Percentiles rank a stretch among this genome's conserved stretches.
Conservation (phyloP, 2,888 invertebrate genomes). For the Sarcophaga variegata region DNA sequence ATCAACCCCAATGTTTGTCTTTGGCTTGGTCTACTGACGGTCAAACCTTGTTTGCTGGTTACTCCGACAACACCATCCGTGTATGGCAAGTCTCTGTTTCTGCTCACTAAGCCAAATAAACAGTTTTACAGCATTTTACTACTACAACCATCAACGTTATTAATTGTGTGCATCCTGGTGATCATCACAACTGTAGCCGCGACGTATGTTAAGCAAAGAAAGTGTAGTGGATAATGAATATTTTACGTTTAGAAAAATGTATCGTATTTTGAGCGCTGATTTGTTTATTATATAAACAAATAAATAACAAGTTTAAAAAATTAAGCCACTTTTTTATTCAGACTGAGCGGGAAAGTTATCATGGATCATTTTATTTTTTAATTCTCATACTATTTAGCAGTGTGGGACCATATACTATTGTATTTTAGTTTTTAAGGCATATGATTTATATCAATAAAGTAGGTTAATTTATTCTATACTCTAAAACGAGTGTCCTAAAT, state of each 20-base stretch:
- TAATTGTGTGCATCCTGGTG: conserved; percentile 42
- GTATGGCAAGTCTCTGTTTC: conserved; percentile 99
- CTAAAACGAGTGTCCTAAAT: too few relatives aligned
- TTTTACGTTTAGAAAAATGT: conserved; percentile 63
- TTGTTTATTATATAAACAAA: conserved; percentile 78
- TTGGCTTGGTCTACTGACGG: conserved; percentile 99
- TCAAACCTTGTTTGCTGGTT: conserved; percentile 99
- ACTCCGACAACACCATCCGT: conserved; percentile 98
- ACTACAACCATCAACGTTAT: conserved; percentile 23
- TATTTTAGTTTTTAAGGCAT: conserved; percentile 30
- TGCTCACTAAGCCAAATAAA: conserved; percentile 85
- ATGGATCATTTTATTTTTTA: not conserved
- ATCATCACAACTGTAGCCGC: not conserved
- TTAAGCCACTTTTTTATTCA: conserved; percentile 41
- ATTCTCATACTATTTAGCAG: too few relatives aligned
- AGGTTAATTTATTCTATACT: conserved; percentile 14
- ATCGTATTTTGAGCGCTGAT: conserved; percentile 72
- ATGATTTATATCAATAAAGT: conserved; percentile 29
- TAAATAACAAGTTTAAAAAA: conserved; percentile 73
- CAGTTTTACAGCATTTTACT: conserved; percentile 45
- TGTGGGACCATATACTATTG: conserved; percentile 3
- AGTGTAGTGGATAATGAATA: conserved; percentile 37
- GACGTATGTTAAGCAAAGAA: conserved; percentile 51
- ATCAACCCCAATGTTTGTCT: conserved; percentile 97
- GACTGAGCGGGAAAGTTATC: not conserved